These are phyloP conservation scores for Coelopa frigida DNA, from an alignment of 1,140 invertebrate species.

Conservation along the genomic window DNA sequence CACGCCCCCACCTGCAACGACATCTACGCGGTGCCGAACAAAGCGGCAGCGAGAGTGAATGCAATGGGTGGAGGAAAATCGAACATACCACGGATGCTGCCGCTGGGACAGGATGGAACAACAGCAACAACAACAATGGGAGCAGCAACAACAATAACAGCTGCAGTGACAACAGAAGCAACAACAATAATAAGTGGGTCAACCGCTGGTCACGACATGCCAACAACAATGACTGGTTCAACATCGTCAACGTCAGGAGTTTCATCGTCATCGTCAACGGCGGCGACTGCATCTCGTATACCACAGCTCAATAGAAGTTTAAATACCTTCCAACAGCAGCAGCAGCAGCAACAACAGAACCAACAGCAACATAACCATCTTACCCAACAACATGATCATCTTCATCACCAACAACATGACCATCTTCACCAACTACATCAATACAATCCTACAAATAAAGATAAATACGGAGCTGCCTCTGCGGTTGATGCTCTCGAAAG, in stretches of 20 bases:
- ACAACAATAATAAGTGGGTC: neutral
- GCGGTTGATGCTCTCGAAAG: neutral
- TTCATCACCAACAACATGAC: no score
- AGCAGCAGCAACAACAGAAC: conserved; percentile 4
- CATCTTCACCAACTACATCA: no score
- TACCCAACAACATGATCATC: no score
- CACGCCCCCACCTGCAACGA: conserved; percentile 25
- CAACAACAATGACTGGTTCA: no score
- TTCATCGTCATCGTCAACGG: no score
- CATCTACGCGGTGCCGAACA: conserved; percentile 33
- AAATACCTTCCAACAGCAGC: neutral
- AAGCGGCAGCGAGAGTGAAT: conserved; percentile 24
- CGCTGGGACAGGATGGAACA: conserved; percentile 3
- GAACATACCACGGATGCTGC: conserved; percentile 22
- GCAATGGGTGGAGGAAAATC: no score
- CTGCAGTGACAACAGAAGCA: neutral
- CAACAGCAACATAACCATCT: neutral
- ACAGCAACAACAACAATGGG: neutral
- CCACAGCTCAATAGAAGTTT: conserved; percentile 6
- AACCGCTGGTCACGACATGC: no score
- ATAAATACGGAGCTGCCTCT: no score
- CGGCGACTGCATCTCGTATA: conserved; percentile 8
- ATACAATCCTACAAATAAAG: no score
- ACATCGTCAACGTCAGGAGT: no score
- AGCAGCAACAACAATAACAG: neutral